A percentile compares a stretch with the other conserved stretches of the same genome.
Evolutionary conservation across 2,888 invertebrate genomes (phyloP).

Genomic region (Melanargia galathea): DNA sequence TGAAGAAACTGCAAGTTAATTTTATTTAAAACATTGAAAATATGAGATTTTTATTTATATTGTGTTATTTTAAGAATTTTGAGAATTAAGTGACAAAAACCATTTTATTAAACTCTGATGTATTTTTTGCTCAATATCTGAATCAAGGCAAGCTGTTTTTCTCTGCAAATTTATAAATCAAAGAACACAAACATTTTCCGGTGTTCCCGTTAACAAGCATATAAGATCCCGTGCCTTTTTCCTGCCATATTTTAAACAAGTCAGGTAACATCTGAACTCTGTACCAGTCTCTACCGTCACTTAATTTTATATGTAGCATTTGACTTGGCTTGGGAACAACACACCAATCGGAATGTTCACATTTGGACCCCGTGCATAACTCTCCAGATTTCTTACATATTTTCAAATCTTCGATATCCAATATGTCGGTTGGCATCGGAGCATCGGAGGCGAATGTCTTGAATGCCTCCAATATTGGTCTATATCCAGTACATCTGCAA

Average conservation of each 20-base stretch:
- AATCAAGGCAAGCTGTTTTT: too few relatives aligned
- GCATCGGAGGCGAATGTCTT: conserved; percentile 87
- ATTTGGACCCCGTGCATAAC: conserved; percentile 37
- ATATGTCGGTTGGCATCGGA: conserved; percentile 63
- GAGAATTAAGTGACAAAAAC: too few relatives aligned
- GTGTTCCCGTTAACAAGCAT: conserved; percentile 88
- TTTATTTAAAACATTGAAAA: too few relatives aligned
- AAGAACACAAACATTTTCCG: conserved; percentile 79
- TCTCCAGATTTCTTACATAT: conserved; percentile 46
- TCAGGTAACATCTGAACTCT: conserved; percentile 75
- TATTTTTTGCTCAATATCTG: too few relatives aligned
- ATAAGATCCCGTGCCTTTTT: conserved; percentile 71
- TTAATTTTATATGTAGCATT: conserved; percentile 53
- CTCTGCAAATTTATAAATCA: conserved; percentile 69
- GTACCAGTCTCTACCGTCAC: conserved; percentile 76
- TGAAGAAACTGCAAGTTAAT: too few relatives aligned
- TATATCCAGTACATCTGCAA: conserved; percentile 91
- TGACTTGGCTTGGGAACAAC: conserved; percentile 44
- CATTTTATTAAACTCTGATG: too few relatives aligned
- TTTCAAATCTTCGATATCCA: conserved; percentile 58
- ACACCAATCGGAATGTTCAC: conserved; percentile 51
- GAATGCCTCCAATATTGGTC: conserved; percentile 89
- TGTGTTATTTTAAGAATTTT: too few relatives aligned
- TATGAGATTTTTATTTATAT: too few relatives aligned
- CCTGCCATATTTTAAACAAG: conserved; percentile 71